A percentile compares a stretch with the other conserved stretches of the same genome.
phyloP scores from a whole-genome alignment of 2,888 invertebrate genomes.

The Parnassius smintheus region DNA sequence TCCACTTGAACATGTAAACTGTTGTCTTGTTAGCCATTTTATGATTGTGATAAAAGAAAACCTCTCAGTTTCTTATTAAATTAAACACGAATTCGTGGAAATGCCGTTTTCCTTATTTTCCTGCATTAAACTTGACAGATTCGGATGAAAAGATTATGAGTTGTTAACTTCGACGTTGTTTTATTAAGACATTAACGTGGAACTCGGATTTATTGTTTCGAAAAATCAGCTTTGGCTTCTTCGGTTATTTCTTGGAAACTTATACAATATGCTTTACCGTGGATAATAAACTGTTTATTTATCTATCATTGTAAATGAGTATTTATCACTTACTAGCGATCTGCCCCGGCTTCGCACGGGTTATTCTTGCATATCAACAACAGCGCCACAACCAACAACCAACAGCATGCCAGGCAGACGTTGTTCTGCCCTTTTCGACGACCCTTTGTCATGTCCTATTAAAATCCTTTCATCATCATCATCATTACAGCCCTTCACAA shows the following conservation, averaged over 20 bases:
- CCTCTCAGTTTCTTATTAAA: background rate
- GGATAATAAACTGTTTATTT: background rate
- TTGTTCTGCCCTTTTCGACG: too few relatives aligned
- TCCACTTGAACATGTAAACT: too few relatives aligned
- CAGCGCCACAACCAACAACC: too few relatives aligned
- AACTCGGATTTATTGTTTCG: slow-evolving; percentile 10
- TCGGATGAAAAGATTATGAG: slow-evolving; percentile 9
- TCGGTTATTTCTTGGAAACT: background rate
- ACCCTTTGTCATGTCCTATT: too few relatives aligned
- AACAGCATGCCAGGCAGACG: too few relatives aligned
- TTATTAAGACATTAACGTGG: slow-evolving; percentile 12
- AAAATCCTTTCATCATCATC: too few relatives aligned
- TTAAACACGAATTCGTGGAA: slow-evolving; percentile 3
- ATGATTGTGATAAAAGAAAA: too few relatives aligned
- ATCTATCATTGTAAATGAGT: background rate
- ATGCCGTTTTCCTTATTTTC: slow-evolving; percentile 7
- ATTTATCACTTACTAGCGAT: too few relatives aligned
- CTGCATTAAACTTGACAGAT: background rate
- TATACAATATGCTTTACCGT: background rate
- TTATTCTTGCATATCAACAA: too few relatives aligned
- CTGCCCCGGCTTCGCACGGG: too few relatives aligned
- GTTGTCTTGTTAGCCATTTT: too few relatives aligned
- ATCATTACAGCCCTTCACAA: too few relatives aligned
- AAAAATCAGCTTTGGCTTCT: background rate
- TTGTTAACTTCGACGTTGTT: background rate